Conservation (phyloP, 2,113 vertebrate species). For the Elgaria multicarinata region DNA sequence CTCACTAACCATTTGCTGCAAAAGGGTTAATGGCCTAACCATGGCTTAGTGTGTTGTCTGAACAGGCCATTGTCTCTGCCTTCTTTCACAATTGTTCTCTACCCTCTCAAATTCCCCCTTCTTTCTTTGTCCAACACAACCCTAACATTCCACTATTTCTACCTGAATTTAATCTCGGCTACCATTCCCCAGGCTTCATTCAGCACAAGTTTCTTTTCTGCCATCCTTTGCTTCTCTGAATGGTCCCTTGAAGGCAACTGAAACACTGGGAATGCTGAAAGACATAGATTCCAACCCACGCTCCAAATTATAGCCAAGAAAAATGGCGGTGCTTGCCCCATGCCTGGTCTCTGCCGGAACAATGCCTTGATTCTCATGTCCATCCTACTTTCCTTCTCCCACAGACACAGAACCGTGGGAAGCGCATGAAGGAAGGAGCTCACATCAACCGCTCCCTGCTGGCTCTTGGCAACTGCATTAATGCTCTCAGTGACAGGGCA, state of each 20-base stretch:
- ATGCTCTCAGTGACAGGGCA: slow-evolving; percentile 86
- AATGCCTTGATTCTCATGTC: background rate
- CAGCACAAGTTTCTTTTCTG: background rate
- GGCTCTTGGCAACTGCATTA: slow-evolving; percentile 95
- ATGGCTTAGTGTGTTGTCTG: too few species aligned
- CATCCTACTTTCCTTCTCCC: background rate
- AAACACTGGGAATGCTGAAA: background rate
- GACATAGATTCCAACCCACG: slow-evolving; percentile 3
- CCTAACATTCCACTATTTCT: background rate
- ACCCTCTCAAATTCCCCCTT: background rate
- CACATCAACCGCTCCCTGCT: slow-evolving; percentile 94
- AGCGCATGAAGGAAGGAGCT: slow-evolving; percentile 92
- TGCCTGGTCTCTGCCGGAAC: background rate
- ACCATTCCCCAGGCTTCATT: background rate
- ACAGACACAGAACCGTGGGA: slow-evolving; percentile 91
- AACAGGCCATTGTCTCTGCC: too few species aligned
- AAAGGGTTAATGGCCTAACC: too few species aligned
- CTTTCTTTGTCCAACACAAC: background rate
- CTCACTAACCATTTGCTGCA: too few species aligned
- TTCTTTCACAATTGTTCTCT: background rate
- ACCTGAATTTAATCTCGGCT: background rate
- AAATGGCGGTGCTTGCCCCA: background rate
- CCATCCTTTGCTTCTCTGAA: background rate
- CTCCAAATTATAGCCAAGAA: background rate
- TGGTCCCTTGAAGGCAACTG: background rate